Evolutionary conservation across 2,797 vertebrate species (phyloP).

Genomic region (Glyptemys insculpta): DNA sequence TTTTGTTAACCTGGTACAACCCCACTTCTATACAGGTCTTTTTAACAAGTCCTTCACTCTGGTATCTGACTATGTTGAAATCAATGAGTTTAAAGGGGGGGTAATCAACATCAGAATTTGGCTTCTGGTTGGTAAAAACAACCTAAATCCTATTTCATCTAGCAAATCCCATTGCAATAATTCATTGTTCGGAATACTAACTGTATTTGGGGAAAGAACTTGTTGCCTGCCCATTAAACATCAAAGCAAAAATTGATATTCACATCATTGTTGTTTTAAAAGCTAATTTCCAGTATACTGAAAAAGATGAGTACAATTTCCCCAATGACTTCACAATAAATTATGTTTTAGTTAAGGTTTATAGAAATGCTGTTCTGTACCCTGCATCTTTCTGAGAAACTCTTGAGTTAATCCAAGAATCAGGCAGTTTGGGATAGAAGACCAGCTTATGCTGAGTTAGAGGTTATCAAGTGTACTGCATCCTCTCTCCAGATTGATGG

Average conservation of each 20-base stretch:
- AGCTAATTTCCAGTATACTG: neutral
- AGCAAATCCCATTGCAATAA: neutral
- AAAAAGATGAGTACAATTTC: conserved; percentile 1
- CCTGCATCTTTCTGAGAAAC: conserved; percentile 1
- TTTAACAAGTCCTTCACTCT: neutral
- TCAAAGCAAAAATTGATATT: neutral
- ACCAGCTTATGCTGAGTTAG: conserved; percentile 57
- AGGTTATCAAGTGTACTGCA: conserved; percentile 54
- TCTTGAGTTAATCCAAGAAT: conserved; percentile 45
- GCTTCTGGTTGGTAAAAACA: neutral
- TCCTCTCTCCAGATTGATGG: conserved; percentile 52
- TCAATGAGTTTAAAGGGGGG: neutral
- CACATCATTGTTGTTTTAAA: neutral
- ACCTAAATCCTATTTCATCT: neutral
- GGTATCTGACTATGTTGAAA: neutral
- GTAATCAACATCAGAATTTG: neutral
- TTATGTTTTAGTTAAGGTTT: neutral
- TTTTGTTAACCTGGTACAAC: neutral
- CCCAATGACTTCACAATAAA: neutral
- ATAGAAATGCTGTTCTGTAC: conserved; percentile 40
- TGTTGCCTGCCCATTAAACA: neutral
- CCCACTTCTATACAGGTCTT: neutral
- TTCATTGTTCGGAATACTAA: neutral
- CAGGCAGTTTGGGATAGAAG: conserved; percentile 40
- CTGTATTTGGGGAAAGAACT: neutral